Conservation (phyloP, 2,113 vertebrate genomes). For the Aramus guarauna region DNA sequence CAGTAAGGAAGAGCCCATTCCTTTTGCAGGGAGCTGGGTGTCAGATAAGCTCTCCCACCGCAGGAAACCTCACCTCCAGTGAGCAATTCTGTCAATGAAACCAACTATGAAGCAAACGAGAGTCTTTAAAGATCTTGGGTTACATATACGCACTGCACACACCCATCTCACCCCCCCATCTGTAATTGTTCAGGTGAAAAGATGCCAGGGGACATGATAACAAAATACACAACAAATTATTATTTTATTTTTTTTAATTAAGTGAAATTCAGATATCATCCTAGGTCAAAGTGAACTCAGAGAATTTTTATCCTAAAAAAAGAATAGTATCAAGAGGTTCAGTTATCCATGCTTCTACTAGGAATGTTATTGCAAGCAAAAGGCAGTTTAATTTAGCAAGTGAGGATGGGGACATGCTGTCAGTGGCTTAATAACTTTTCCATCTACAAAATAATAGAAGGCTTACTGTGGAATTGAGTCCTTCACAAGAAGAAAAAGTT, state of each 20-base stretch:
- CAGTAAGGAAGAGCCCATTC: background rate
- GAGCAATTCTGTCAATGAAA: background rate
- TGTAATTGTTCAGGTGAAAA: background rate
- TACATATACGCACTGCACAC: accelerated
- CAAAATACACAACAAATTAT: background rate
- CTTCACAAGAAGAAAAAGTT: background rate
- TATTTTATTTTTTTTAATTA: background rate
- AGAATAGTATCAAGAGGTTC: background rate
- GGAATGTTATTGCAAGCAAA: background rate
- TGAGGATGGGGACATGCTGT: background rate
- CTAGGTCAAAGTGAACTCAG: background rate
- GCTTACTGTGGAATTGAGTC: background rate
- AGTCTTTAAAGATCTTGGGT: background rate
- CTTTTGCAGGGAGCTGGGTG: background rate
- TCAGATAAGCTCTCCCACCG: background rate
- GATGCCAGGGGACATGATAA: background rate
- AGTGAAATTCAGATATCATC: background rate
- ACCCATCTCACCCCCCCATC: accelerated
- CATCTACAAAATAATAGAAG: background rate
- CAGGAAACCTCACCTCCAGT: background rate
- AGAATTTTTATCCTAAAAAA: background rate
- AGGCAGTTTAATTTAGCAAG: background rate
- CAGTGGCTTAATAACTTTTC: background rate
- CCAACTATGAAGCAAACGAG: background rate
- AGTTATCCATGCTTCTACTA: background rate